Conservation (phyloP, 1,140 invertebrate species). For the Tetramorium parvispinum region DNA sequence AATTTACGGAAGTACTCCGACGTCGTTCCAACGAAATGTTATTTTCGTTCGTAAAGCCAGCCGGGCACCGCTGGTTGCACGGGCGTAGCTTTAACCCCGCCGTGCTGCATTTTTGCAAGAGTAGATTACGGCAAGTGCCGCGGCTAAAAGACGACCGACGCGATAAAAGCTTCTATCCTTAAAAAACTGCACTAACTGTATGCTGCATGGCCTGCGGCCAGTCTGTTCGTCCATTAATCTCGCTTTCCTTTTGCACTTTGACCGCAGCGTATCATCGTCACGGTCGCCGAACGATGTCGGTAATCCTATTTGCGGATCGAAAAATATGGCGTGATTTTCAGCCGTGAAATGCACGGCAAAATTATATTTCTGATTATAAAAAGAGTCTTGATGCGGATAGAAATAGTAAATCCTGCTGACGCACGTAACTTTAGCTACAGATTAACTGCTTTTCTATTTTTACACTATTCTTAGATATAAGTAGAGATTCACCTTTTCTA, state of each 20-base stretch:
- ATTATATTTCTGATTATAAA: background rate
- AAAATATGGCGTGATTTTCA: conserved; percentile 22
- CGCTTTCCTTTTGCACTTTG: conserved; percentile 36
- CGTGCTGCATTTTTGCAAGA: conserved; percentile 43
- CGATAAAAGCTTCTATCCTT: conserved; percentile 61
- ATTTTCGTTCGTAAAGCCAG: conserved; percentile 44
- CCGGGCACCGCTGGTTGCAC: background rate
- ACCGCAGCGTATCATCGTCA: conserved; percentile 36
- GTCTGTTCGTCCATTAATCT: conserved; percentile 38
- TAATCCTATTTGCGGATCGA: conserved; percentile 28
- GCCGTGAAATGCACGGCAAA: background rate
- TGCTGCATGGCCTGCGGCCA: conserved; percentile 10
- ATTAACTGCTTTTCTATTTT: background rate
- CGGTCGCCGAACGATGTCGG: conserved; percentile 13
- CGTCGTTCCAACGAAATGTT: conserved; percentile 39
- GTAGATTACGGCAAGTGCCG: conserved; percentile 60
- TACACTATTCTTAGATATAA: background rate
- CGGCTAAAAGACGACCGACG: conserved; percentile 35
- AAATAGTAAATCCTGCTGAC: background rate
- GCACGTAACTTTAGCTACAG: background rate
- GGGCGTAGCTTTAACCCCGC: conserved; percentile 1
- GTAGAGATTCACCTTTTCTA: background rate
- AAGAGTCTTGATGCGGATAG: background rate
- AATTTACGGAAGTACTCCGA: conserved; percentile 38
- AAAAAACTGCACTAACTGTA: conserved; percentile 62